These are phyloP conservation scores for Pantherophis guttatus DNA, from an alignment of 2,113 vertebrate genomes.

Conservation along the genomic window DNA sequence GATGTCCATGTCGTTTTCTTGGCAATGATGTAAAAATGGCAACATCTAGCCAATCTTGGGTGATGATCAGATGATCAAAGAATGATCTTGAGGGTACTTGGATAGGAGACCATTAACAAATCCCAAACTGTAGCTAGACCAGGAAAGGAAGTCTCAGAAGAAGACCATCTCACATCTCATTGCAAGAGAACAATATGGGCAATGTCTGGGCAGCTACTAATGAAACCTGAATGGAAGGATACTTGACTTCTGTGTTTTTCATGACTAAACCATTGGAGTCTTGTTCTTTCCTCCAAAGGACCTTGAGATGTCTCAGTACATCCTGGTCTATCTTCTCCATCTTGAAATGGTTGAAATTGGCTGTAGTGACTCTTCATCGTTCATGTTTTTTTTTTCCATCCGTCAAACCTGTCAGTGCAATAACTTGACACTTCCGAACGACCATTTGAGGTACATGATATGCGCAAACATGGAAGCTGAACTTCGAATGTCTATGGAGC, in stretches of 20 bases:
- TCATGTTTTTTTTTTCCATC: background rate
- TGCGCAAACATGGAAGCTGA: background rate
- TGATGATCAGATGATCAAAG: background rate
- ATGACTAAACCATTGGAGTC: background rate
- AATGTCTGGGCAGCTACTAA: background rate
- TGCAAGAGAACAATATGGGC: background rate
- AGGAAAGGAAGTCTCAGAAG: background rate
- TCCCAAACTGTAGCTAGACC: background rate
- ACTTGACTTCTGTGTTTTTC: background rate
- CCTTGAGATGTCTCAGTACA: background rate
- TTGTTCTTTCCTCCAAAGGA: background rate
- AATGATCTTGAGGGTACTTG: background rate
- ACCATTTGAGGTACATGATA: background rate
- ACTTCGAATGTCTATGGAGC: background rate
- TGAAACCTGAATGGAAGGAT: background rate
- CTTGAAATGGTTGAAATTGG: background rate
- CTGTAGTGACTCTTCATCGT: background rate
- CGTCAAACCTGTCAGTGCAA: background rate
- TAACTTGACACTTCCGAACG: no score
- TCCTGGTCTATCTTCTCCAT: background rate
- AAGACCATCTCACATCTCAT: background rate
- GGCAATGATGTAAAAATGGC: background rate
- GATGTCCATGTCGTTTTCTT: no score
- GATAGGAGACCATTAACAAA: background rate
- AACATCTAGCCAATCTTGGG: background rate